These are phyloP conservation scores for Brachionus rotundiformis DNA, from an alignment of 1,140 invertebrate genomes.

Conservation along the genomic window DNA sequence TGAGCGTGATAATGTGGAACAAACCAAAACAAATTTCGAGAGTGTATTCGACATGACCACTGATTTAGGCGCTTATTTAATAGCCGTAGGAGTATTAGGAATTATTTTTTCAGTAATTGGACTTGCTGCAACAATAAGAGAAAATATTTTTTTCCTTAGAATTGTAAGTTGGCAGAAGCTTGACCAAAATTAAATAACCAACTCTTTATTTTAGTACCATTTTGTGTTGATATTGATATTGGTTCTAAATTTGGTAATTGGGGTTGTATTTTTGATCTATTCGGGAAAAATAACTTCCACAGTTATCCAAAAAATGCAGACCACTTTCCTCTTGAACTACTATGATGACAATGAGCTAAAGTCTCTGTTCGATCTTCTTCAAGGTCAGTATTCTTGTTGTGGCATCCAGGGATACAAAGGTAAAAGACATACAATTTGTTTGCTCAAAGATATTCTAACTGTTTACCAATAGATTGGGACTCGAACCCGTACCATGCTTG, in stretches of 20 bases:
- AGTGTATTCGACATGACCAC: conserved; percentile 22
- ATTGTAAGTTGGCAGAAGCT: background rate
- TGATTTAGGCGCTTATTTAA: conserved; percentile 45
- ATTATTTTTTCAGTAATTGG: conserved; percentile 37
- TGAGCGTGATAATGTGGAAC: background rate
- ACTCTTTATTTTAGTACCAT: background rate
- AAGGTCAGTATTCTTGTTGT: conserved; percentile 43
- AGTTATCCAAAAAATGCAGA: background rate
- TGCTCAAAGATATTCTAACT: background rate
- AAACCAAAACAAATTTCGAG: background rate
- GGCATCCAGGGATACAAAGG: conserved; percentile 38
- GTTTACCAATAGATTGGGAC: conserved; percentile 16
- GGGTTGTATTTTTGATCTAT: conserved; percentile 45
- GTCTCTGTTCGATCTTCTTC: conserved; percentile 24
- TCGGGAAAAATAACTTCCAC: conserved; percentile 39
- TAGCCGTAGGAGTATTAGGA: background rate
- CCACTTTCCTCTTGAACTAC: background rate
- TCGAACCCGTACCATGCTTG: conserved; percentile 33
- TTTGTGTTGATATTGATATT: background rate
- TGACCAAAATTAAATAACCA: background rate
- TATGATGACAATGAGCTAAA: conserved; percentile 40
- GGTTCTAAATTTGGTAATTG: conserved; percentile 34
- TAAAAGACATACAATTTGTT: background rate
- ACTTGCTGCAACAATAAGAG: conserved; percentile 14
- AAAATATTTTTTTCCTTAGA: background rate